Evolutionary conservation across 2,113 vertebrate species (phyloP).

Genomic region (Phrynocephalus versicolor): DNA sequence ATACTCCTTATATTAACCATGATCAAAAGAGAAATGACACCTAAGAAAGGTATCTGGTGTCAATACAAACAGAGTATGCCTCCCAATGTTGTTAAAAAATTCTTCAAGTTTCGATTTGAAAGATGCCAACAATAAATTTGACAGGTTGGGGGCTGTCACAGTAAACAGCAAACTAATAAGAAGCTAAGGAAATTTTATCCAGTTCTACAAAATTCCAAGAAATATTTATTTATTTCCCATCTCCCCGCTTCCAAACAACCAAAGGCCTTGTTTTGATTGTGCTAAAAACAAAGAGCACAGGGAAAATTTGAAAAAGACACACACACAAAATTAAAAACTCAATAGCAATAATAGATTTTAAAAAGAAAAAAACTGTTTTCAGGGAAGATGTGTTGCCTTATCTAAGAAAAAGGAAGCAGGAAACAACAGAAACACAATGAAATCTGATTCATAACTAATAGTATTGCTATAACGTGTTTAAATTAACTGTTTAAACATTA

Average conservation of each 20-base stretch:
- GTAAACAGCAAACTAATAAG: no score
- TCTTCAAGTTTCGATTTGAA: fast-evolving
- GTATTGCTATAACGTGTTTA: constrained; percentile 16
- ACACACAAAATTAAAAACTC: no score
- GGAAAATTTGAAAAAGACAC: no score
- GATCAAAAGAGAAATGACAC: not conserved
- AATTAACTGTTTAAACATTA: constrained; percentile 20
- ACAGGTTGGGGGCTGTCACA: no score
- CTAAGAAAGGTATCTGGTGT: not conserved
- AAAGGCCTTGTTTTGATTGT: no score
- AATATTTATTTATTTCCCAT: not conserved
- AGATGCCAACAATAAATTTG: constrained; percentile 13
- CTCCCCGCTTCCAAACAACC: no score
- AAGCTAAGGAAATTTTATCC: constrained; percentile 1
- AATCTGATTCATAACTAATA: not conserved
- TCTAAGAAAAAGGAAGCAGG: constrained; percentile 6
- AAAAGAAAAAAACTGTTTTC: no score
- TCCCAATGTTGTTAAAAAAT: constrained; percentile 37
- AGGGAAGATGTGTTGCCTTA: not conserved
- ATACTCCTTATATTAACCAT: not conserved
- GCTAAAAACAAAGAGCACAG: no score
- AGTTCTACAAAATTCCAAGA: not conserved
- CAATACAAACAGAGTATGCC: not conserved
- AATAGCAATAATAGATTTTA: no score
- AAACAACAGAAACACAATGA: constrained; percentile 10